Evolutionary conservation across 2,797 vertebrate species (phyloP), one percentile per base, ranked within the genome.

Genomic region (Toxotes lorentzi): DNA sequence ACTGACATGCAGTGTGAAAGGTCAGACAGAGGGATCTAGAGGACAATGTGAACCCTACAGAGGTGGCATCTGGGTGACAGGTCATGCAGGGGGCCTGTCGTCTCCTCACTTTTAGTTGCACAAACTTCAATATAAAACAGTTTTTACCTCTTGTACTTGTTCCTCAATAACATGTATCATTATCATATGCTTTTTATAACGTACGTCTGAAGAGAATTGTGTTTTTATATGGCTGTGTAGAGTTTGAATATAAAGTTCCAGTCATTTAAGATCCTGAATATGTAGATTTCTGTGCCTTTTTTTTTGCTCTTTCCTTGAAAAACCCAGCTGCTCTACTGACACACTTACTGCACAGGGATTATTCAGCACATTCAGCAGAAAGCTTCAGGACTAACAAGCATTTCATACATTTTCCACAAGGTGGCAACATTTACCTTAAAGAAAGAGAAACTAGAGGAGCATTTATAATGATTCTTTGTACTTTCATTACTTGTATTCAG

Each of bases 321-420:
- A 73, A 40, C n/a, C 24, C 2, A 48, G 7, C 27, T 75, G 69
- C 38, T 85, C 76, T 7, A 89, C 78, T 85, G 58, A 88, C 78
- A 72, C 78, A 85, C 58, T 60, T 76, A 19, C 61, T 43, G 50
- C 19, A 10, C 27, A 53, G 19, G 41, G 10, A 30, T 62, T 21
- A 16, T 66, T 64, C 24, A 51, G n/a, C 68, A 45, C 34, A 51
- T 45, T 51, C 78, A 81, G 51, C 43, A 63, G 41, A 66, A 79
- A 51, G 7, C 2, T 5, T 32, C 7, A 30, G 21, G 1, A 56
- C 17, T 32, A 17, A 23, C 5, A n/a, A 8, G 7, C 34, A 71
- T 17, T 70, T 73, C 9, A 24, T 12, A 5, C 2, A 6, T 16
- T 34, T 4, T 47, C 88, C 93, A 93, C 89, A 78, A 82, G 92